Evolutionary conservation across 2,797 vertebrate genomes (phyloP), one percentile per base, ranked within the genome.

Genomic region (Aplochiton taeniatus): DNA sequence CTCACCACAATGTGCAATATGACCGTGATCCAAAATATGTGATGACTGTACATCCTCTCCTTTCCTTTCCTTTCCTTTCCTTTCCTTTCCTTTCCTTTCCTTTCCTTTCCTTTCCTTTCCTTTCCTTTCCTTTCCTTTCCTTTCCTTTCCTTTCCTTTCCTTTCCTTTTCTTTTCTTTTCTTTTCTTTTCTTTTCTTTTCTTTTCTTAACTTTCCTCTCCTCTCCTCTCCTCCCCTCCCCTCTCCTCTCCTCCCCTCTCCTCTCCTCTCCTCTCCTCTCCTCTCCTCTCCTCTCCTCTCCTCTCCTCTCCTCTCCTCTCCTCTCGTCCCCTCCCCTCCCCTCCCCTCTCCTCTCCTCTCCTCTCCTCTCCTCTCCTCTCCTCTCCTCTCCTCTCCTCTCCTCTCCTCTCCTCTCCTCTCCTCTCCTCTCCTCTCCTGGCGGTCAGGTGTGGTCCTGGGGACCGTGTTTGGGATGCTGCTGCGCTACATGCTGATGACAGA

Each of bases 371-470:
- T 18, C 17, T 8, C 10, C 12, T 63, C 18, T 17, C 14, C 31
- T 7, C 41, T 43, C 48, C 44, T 46, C 0, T 44, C 43, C 51
- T 41, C 12, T 17, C 17, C 31, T 12, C 31, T 13, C 14, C 14
- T 11, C 12, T 3, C 8, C 19, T 7, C 13, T 13, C 42, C 11
- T 49, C 4, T 58, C 8, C 43, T 19, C 17, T 20, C 48, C 13
- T 12, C 19, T 46, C 8, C 43, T 45, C 17, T 42, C 20, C n/a
- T 13, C 45, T 13, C 9, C 16, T 16, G 11, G 9, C 41, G 8
- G 14, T 16, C 76, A 94, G 93, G 93, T 63, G 93, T 94, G 7
- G 81, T 94, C 9, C 84, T 92, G 79, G 93, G 93, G 1, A 75
- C 61, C 0, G 65, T 92, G 51, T 85, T 93, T 45, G 93, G 93